phyloP scores from a whole-genome alignment of 1,140 invertebrate genomes.

The Cecropterus lyciades region DNA sequence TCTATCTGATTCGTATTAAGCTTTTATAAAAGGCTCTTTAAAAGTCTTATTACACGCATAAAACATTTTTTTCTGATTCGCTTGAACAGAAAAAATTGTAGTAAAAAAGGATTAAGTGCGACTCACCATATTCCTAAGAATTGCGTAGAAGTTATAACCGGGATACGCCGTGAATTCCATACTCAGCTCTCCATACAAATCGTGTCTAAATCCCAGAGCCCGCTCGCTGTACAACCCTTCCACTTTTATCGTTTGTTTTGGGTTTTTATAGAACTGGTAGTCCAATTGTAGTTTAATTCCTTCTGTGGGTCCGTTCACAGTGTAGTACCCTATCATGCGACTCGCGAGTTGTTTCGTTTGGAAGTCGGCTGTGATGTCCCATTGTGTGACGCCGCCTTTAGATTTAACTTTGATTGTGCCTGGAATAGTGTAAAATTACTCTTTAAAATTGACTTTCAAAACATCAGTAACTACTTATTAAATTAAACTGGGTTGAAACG shows the following conservation, averaged over 20 bases:
- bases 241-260: constrained; percentile 88
- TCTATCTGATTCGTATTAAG: too few species aligned
- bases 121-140: constrained; percentile 86
- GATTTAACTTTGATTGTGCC: constrained; percentile 72
- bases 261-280: constrained; percentile 88
- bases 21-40: too few species aligned
- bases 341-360: constrained; percentile 88
- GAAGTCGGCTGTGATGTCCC: constrained; percentile 88
- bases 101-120: too few species aligned
- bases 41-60: too few species aligned
- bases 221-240: constrained; percentile 88
- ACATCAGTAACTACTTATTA: too few species aligned
- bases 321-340: constrained; percentile 88
- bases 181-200: constrained; percentile 87
- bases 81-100: too few species aligned
- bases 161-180: constrained; percentile 91
- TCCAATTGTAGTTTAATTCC: constrained; percentile 86
- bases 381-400: constrained; percentile 89
- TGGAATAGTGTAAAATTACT: constrained; percentile 35
- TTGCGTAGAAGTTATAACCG: constrained; percentile 89
- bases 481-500: too few species aligned
- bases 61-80: too few species aligned
- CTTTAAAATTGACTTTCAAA: neutral
- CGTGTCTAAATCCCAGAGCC: constrained; percentile 83
- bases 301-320: constrained; percentile 80